Evolutionary conservation across 2,113 vertebrate species (phyloP).

Genomic region (Fulica atra): DNA sequence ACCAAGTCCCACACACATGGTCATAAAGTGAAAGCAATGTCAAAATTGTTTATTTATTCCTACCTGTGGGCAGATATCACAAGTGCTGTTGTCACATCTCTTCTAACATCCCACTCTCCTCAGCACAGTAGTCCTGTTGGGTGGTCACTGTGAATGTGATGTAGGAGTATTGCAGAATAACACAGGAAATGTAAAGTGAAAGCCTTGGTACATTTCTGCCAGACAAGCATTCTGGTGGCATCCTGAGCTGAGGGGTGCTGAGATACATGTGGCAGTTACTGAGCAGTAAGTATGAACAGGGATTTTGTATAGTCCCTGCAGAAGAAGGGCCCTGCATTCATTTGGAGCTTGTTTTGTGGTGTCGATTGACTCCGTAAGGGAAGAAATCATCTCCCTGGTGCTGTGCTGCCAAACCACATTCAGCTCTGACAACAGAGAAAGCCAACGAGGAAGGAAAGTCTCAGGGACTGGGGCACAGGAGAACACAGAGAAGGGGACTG

Average conservation of each 20-base stretch:
- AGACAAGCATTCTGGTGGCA: neutral
- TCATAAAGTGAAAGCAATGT: neutral
- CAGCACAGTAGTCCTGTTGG: neutral
- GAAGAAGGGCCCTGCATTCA: neutral
- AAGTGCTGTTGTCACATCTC: neutral
- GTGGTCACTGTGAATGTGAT: neutral
- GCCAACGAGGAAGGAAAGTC: neutral
- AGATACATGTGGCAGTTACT: neutral
- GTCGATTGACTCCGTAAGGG: fast-evolving
- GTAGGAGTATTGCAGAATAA: neutral
- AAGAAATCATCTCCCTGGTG: neutral
- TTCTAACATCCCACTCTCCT: neutral
- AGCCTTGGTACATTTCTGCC: neutral
- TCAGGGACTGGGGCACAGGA: neutral
- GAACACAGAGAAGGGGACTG: fast-evolving
- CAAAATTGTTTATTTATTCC: neutral
- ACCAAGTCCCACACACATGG: neutral
- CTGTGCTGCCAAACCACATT: neutral
- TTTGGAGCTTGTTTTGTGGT: neutral
- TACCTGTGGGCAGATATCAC: neutral
- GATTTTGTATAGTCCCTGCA: neutral
- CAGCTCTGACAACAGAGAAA: neutral
- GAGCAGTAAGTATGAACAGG: fast-evolving
- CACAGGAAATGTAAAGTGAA: neutral
- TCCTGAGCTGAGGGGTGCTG: neutral